Conservation (phyloP, 2,888 invertebrate species). For the Aspidiotus rigidus region DNA sequence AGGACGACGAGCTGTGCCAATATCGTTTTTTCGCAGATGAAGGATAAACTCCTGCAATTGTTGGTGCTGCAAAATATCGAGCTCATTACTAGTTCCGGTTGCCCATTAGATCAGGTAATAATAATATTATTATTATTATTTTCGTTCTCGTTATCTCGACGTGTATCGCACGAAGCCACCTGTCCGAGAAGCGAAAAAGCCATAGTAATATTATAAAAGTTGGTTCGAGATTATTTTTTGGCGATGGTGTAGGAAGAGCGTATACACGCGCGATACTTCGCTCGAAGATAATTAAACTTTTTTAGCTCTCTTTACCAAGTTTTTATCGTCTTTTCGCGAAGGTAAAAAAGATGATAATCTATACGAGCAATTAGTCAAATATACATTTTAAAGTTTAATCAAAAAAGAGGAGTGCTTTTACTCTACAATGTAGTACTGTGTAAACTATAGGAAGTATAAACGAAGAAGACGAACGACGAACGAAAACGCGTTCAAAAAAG, state of each 20-base stretch:
- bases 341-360: constrained; percentile 13
- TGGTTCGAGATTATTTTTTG: no score
- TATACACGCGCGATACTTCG: constrained; percentile 1
- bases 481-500: neutral
- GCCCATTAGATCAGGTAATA: constrained; percentile 86
- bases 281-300: constrained; percentile 30
- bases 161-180: no score
- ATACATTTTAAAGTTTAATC: constrained; percentile 25
- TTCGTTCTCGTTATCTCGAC: no score
- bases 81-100: constrained; percentile 76
- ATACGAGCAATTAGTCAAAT: constrained; percentile 29
- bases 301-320: constrained; percentile 5
- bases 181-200: no score
- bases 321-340: constrained; percentile 11
- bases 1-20: constrained; percentile 20
- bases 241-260: no score
- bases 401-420: constrained; percentile 6
- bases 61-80: constrained; percentile 81
- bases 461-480: constrained; percentile 1
- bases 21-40: constrained; percentile 49
- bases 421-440: no score
- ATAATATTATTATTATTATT: no score
- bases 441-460: neutral
- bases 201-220: no score
- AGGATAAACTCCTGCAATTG: constrained; percentile 82